A percentile compares a stretch with the other conserved stretches of the same genome.
Evolutionary conservation across 2,888 invertebrate genomes (phyloP).

Genomic region (Pterobdella sp.): DNA sequence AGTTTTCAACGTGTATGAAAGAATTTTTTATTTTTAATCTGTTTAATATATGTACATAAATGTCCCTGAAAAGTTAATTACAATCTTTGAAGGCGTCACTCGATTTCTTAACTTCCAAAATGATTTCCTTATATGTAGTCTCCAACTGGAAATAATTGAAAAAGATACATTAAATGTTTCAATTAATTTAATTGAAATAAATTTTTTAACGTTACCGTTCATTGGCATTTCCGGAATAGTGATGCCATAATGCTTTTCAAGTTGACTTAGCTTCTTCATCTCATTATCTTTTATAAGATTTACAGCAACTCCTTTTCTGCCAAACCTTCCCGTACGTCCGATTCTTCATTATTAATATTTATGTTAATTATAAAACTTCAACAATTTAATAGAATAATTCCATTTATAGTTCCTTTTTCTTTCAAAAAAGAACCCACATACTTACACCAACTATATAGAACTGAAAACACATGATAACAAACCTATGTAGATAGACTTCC

Average conservation of each 20-base stretch:
- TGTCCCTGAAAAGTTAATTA: too few species aligned
- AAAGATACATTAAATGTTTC: not conserved
- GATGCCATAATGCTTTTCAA: slow-evolving; percentile 99
- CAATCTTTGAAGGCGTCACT: too few species aligned
- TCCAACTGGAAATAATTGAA: not conserved
- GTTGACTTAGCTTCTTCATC: slow-evolving; percentile 92
- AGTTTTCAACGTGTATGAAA: too few species aligned
- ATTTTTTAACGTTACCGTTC: slow-evolving; percentile 51
- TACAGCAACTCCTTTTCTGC: slow-evolving; percentile 97
- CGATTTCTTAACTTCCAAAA: too few species aligned
- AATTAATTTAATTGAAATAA: not conserved
- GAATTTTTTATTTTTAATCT: too few species aligned
- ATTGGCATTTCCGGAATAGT: slow-evolving; percentile 99
- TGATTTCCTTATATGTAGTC: slow-evolving; percentile 9
- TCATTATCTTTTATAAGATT: slow-evolving; percentile 99
- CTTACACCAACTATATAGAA: too few species aligned
- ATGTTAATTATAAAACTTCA: too few species aligned
- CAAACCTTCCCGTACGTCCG: slow-evolving; percentile 93
- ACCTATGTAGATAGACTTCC: slow-evolving; percentile 94
- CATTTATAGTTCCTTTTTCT: not conserved
- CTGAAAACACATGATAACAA: slow-evolving; percentile 29
- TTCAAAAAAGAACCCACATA: not conserved
- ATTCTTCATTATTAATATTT: too few species aligned
- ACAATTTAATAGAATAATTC: too few species aligned
- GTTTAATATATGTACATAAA: too few species aligned